These are phyloP conservation scores for Oncorhynchus mykiss DNA, from an alignment of 2,113 vertebrate species.

Conservation along the genomic window DNA sequence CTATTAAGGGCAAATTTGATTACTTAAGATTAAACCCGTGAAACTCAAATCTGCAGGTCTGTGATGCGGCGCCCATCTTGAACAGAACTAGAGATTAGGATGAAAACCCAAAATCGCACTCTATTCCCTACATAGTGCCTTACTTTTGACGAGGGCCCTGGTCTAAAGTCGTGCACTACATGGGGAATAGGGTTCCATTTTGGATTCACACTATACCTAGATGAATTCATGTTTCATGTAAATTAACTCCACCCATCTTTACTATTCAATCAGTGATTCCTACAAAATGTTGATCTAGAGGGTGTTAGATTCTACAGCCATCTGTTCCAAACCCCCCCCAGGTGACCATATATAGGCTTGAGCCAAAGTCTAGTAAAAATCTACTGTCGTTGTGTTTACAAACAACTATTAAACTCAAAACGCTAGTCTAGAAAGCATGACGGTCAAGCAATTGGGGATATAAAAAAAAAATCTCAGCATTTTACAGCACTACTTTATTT, in stretches of 20 bases:
- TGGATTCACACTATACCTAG: no score
- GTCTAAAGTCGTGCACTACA: neutral
- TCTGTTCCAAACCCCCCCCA: constrained; percentile 58
- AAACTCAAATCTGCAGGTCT: constrained; percentile 6
- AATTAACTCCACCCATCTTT: constrained; percentile 28
- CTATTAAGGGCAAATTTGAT: constrained; percentile 46
- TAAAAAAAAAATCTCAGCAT: no score
- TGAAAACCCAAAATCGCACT: no score
- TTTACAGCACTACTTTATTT: no score
- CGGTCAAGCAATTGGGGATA: neutral
- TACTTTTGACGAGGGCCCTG: no score
- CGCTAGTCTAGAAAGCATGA: neutral
- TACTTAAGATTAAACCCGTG: constrained; percentile 22
- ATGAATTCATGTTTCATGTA: constrained; percentile 4
- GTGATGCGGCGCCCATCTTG: neutral
- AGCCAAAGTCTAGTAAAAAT: constrained; percentile 49
- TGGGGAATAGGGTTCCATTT: neutral
- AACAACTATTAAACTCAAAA: constrained; percentile 7
- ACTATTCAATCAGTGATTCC: constrained; percentile 37
- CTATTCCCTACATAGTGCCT: no score
- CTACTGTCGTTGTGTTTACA: constrained; percentile 25
- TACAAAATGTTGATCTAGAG: constrained; percentile 53
- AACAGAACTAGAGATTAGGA: no score
- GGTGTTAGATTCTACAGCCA: constrained; percentile 51
- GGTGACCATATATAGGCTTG: constrained; percentile 28